Evolutionary conservation across 1,140 invertebrate genomes (phyloP), one percentile per base, ranked within the genome.

Genomic region (Alviniconcha marisindica): DNA sequence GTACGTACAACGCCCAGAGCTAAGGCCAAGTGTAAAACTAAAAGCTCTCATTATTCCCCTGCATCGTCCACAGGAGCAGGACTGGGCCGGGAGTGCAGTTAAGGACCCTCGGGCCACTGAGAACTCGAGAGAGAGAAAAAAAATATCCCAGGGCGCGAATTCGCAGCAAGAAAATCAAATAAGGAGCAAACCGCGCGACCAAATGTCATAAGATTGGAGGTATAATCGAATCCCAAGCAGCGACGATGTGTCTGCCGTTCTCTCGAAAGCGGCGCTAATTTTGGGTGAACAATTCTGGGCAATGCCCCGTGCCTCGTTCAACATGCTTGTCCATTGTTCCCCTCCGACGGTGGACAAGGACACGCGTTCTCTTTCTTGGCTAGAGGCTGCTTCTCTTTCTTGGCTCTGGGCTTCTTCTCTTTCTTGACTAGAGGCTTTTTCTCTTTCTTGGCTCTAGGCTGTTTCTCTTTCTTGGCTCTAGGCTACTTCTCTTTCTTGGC

Each of bases 191-290:
- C 78, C 78, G 83, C 51, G 69, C 74, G 77, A 63, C 83, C 83
- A 84, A 84, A 84, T 84, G 83, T 84, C 83, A 80, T 80, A 83
- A 71, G 82, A 83, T 83, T 79, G 76, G 66, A 79, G 56, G 21
- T 33, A 73, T 84, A 84, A 84, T 84, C 71, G 48, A 74, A 84
- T 84, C 78, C 36, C 21, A 36, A n/a, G 76, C 76, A 54, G 24
- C 10, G 15, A 4, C 12, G n/a, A 18, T 21, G 5, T 71, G n/a
- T 36, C 38, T 18, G 1, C 44, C 76, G 10, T 15, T 15, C 76
- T 77, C 31, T 28, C 48, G 21, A 48, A n/a, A 76, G 21, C 44
- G 69, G 69, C 38, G 69, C 69, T 71, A 71, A 71, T 71, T 71
- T 36, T 33, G 21, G 31, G 21, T 33, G 69, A 31, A 36, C 69